Percentiles rank a stretch among this genome's conserved stretches.
Conservation (phyloP, 2,797 vertebrate genomes). For the Urosaurus nigricauda region DNA sequence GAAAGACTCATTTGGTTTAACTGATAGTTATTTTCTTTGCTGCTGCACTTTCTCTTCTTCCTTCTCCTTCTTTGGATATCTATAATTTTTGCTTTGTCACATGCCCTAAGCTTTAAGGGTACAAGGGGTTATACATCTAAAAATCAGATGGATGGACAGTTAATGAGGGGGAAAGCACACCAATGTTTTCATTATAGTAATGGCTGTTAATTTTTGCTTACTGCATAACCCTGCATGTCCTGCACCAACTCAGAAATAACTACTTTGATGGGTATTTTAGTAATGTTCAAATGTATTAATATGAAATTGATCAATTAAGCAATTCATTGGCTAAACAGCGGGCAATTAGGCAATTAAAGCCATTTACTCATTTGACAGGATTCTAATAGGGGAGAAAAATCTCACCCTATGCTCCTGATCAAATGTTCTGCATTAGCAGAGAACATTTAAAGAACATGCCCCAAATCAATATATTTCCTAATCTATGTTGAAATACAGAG, state of each 20-base stretch:
- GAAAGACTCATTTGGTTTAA: background rate
- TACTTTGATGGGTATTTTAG: background rate
- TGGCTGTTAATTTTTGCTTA: background rate
- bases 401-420: background rate
- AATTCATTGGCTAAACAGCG: background rate
- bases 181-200: background rate
- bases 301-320: background rate
- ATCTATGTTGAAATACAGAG: background rate
- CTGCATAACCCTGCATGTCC: background rate
- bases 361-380: background rate
- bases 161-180: background rate
- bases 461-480: background rate
- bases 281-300: rapidly evolving
- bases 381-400: background rate
- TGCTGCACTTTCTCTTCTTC: no score
- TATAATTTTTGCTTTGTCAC: background rate
- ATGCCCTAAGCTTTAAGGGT: background rate
- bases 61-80: no score
- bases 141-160: background rate
- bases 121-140: background rate
- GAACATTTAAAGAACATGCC: background rate
- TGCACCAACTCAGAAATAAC: background rate
- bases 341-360: no score
- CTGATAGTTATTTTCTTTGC: background rate
- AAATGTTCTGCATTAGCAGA: slow-evolving; percentile 3